A percentile compares a stretch with the other conserved stretches of the same genome.
phyloP scores from a whole-genome alignment of 2,113 vertebrate genomes.

The Lasiurus cinereus region DNA sequence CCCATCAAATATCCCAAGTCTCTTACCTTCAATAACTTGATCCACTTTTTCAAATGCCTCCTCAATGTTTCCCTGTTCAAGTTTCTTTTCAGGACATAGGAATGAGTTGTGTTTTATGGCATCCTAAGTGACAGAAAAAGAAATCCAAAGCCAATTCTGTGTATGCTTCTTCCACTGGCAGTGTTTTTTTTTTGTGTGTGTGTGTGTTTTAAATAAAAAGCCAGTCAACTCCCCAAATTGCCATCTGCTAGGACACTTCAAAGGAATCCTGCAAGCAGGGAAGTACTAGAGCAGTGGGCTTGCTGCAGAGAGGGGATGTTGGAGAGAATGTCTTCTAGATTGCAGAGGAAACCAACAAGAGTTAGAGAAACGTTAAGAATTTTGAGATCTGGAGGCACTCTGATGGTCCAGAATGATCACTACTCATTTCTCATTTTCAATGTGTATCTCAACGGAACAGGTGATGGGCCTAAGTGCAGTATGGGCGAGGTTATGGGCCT shows the following conservation, averaged over 20 bases:
- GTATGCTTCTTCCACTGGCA: not conserved
- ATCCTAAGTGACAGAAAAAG: slow-evolving; percentile 76
- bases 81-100: slow-evolving; percentile 81
- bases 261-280: not conserved
- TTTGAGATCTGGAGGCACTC: not conserved
- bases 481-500: not conserved
- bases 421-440: not conserved
- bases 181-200: slow-evolving; percentile 14
- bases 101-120: slow-evolving; percentile 83
- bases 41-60: slow-evolving; percentile 85
- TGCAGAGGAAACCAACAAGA: not conserved
- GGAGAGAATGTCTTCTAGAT: not conserved
- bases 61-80: slow-evolving; percentile 84
- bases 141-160: not conserved
- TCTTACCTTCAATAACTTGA: slow-evolving; percentile 85
- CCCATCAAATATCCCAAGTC: not conserved
- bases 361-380: not conserved
- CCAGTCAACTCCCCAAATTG: not conserved
- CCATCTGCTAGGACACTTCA: not conserved
- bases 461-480: not conserved
- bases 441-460: not conserved
- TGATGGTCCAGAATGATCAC: not conserved
- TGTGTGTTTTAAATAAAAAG: no score
- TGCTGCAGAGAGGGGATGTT: not conserved
- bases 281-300: not conserved